phyloP scores from a whole-genome alignment of 2,888 invertebrate species.

The Erebia aethiops region DNA sequence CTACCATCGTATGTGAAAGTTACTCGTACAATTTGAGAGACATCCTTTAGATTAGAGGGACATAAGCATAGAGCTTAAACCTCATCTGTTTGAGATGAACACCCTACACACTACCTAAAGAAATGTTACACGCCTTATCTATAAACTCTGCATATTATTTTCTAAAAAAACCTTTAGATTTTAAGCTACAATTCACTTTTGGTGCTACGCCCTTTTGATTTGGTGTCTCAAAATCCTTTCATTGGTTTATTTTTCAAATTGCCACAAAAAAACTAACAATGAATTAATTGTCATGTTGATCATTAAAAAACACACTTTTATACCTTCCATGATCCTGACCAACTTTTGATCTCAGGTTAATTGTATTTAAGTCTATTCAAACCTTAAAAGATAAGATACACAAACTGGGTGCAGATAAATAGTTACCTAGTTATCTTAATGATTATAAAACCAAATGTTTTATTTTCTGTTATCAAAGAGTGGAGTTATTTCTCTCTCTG shows the following conservation, averaged over 20 bases:
- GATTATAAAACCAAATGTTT: conserved; percentile 3
- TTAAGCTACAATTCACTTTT: too few species aligned
- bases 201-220: too few species aligned
- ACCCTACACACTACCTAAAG: background rate
- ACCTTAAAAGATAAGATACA: conserved; percentile 1
- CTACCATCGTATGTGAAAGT: background rate
- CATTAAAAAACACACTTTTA: too few species aligned
- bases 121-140: background rate
- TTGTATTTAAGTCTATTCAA: background rate
- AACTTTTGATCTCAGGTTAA: too few species aligned
- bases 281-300: too few species aligned
- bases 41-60: background rate
- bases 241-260: too few species aligned
- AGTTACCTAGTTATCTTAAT: background rate
- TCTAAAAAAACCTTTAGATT: too few species aligned
- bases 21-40: background rate
- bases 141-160: background rate
- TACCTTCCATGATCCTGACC: too few species aligned
- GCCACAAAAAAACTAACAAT: too few species aligned
- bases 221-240: too few species aligned
- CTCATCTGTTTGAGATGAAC: background rate
- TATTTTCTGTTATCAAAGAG: conserved; percentile 31
- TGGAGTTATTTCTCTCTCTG: conserved; percentile 30
- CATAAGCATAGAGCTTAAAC: background rate
- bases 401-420: background rate